Base-by-base conservation (phyloP, 2,888 invertebrate species). In the Buathra laborator region DNA sequence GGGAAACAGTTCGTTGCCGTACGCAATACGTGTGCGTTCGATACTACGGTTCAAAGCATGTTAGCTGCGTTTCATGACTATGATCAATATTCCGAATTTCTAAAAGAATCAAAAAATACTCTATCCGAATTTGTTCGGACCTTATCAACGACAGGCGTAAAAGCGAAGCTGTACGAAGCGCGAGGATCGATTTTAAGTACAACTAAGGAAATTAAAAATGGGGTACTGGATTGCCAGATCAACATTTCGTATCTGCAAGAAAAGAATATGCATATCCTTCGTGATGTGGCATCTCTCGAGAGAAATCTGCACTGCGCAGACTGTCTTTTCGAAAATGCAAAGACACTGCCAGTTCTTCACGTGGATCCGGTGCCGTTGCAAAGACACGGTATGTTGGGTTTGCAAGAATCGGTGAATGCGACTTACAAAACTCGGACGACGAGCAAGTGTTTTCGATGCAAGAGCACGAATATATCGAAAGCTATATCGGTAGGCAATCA, bases 21-120 rank as follows among this genome's bases (percentile, higher is more conserved):
- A 12, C 44, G 48, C 9, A 83, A 83, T 16, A 83, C 83, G 32
- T 83, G 83, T 53, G 83, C 83, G 16, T 83, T 75, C 46, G 83
- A 79, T 9, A 51, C 76, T 14, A 59, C 37, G 16, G 62, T 56
- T 9, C 80, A 80, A 46, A 76, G 80, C 14, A 59, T 83, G 59
- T 24, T 76, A 72, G 80, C 62, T 14, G 80, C 67, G 7, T 62
- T 19, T 14, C 83, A 83, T 53, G 83, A 83, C n/a, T 80, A n/a
- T 24, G 29, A 79, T n/a, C 7, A 62, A 43, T 83, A 83, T 62
- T 5, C 64, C 68, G 74, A 74, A 4, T 64, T 59, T 43, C 12
- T 83, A 37, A 48, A 29, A 14, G 46, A 78, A 12, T 83, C 77
- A 9, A 16, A 51, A 3, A 66, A 67, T n/a, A 68, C 67, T 44